Percentiles rank a stretch among this genome's conserved stretches.
Conservation (phyloP, 2,797 vertebrate species). For the Podarcis lilfordi region DNA sequence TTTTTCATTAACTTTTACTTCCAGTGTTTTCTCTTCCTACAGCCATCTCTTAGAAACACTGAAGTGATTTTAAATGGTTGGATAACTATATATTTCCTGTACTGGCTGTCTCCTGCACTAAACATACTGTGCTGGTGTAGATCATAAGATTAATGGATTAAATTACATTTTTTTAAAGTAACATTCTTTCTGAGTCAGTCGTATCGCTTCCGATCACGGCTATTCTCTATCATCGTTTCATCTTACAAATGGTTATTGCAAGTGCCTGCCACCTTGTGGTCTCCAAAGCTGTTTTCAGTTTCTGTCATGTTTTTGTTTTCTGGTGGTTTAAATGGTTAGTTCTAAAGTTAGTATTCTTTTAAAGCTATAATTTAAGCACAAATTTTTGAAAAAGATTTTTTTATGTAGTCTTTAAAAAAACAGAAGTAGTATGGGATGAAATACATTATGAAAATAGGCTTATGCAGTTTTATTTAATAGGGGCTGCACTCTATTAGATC, state of each 20-base stretch:
- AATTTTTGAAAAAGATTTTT: no score
- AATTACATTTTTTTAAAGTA: constrained; percentile 17
- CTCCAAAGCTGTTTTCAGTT: background rate
- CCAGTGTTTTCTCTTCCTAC: background rate
- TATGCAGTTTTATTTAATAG: no score
- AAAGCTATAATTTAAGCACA: background rate
- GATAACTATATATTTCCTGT: constrained; percentile 33
- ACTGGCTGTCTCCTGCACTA: background rate
- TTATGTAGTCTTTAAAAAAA: no score
- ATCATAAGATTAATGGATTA: constrained; percentile 43
- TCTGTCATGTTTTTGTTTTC: background rate
- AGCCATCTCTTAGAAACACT: no score
- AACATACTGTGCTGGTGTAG: background rate
- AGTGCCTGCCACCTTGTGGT: background rate
- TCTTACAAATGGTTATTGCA: background rate
- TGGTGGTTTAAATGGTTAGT: background rate
- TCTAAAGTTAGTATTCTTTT: background rate
- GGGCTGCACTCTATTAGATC: background rate
- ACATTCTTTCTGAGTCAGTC: background rate
- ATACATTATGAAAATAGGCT: no score
- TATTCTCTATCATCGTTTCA: background rate
- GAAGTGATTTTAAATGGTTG: background rate
- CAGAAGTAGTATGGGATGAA: no score
- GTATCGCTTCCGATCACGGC: background rate
- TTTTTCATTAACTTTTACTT: no score